Conservation (phyloP, 2,797 vertebrate genomes). For the Anguilla marmorata region DNA sequence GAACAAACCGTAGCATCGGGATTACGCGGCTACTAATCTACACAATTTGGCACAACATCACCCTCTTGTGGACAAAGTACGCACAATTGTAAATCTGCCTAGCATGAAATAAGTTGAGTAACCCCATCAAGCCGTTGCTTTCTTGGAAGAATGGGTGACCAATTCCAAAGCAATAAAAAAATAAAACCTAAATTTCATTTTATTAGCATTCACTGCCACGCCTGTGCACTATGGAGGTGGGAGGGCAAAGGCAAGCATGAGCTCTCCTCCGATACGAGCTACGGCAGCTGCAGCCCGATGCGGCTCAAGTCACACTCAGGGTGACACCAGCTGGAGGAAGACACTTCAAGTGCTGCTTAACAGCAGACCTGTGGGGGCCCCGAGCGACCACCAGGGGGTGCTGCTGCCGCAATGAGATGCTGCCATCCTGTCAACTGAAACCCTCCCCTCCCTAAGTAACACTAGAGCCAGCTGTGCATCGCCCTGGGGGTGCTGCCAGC, state of each 20-base stretch:
- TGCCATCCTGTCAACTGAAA: too few relatives aligned
- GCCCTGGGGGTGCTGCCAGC: too few relatives aligned
- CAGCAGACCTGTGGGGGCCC: too few relatives aligned
- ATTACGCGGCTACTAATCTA: neutral
- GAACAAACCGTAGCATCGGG: neutral
- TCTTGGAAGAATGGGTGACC: neutral
- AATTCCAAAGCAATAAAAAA: neutral
- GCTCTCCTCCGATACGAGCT: too few relatives aligned
- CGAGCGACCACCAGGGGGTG: too few relatives aligned
- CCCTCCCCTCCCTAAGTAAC: too few relatives aligned
- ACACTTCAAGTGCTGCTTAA: neutral
- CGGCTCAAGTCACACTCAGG: too few relatives aligned
- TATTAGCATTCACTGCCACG: too few relatives aligned
- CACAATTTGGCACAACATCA: neutral
- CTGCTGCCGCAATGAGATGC: too few relatives aligned
- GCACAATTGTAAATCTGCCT: neutral
- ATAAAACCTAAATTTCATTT: too few relatives aligned
- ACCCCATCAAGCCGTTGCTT: neutral
- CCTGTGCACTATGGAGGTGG: too few relatives aligned
- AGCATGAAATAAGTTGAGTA: neutral
- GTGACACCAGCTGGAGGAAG: neutral
- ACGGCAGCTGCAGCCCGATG: too few relatives aligned
- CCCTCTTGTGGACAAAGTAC: conserved; percentile 11
- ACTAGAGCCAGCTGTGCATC: neutral
- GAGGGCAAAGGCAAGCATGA: neutral